Conservation (phyloP, 2,113 vertebrate genomes). For the Menidia beryllina region DNA sequence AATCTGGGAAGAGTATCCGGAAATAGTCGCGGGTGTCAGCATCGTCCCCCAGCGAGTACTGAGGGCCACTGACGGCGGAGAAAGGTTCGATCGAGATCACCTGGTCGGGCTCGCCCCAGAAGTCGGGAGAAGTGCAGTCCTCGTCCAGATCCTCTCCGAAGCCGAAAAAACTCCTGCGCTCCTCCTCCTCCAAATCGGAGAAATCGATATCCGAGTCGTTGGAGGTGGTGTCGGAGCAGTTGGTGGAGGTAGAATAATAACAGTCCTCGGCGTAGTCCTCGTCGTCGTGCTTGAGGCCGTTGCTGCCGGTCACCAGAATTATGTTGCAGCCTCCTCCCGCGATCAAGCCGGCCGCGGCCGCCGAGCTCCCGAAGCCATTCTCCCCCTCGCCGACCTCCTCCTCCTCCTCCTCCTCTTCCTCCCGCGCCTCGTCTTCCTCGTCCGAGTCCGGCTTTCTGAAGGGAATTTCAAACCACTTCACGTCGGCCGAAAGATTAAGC, state of each 20-base stretch:
- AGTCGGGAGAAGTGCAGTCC: slow-evolving; percentile 81
- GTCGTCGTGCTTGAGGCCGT: slow-evolving; percentile 84
- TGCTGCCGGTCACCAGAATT: slow-evolving; percentile 84
- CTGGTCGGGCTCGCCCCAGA: slow-evolving; percentile 87
- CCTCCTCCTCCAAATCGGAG: slow-evolving; percentile 86
- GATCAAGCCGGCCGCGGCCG: slow-evolving; percentile 76
- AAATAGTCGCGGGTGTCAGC: slow-evolving; percentile 88
- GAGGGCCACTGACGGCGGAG: slow-evolving; percentile 82
- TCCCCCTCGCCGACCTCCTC: slow-evolving; percentile 64
- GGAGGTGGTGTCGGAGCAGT: slow-evolving; percentile 83
- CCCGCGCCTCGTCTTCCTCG: slow-evolving; percentile 77
- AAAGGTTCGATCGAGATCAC: slow-evolving; percentile 83
- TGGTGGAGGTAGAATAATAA: slow-evolving; percentile 82
- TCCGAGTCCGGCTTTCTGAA: slow-evolving; percentile 84
- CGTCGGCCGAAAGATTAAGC: slow-evolving; percentile 84
- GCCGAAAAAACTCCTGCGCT: slow-evolving; percentile 82
- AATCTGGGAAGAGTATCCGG: slow-evolving; percentile 87
- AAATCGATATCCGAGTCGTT: slow-evolving; percentile 88
- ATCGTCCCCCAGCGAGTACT: slow-evolving; percentile 85
- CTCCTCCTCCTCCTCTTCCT: too few species aligned
- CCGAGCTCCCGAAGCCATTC: slow-evolving; percentile 70
- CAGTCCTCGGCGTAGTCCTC: slow-evolving; percentile 83
- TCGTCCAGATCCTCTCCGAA: slow-evolving; percentile 78
- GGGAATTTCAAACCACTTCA: slow-evolving; percentile 87
- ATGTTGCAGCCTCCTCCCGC: slow-evolving; percentile 84